Evolutionary conservation across 2,888 invertebrate genomes (phyloP), one percentile per base, ranked within the genome.

Genomic region (Piscicola geometra): DNA sequence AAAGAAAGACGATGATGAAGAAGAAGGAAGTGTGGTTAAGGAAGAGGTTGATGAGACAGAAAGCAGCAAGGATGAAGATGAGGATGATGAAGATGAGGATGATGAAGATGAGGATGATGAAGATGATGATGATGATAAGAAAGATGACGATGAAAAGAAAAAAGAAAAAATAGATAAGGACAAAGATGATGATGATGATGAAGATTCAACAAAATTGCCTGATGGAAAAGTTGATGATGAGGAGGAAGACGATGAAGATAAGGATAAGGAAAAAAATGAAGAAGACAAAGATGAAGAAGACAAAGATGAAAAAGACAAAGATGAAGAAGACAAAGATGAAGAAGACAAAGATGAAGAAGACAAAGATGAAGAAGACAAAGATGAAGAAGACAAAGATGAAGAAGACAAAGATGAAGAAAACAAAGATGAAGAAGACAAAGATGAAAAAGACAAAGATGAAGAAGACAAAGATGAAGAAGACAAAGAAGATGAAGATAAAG

Each of bases 201-300:
- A 67, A 35, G 3, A 69, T 47, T 15, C 33, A 30, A 25, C n/a
- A 30, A 0, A 30, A 0, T 5, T 5, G n/a, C 9, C 21, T 41
- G 70, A 70, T 41, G 70, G 18, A 36, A 47, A 25, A 36, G 47
- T 36, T 25, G 30, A 30, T 30, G 71, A 52, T 32, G 52, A 12
- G 1, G 56, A 71, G n/a, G 50, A 47, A 21, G 30, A 28, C 12
- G 50, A 41, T 15, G 41, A 47, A 41, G 35, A 32, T 32, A 32
- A 35, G 21, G 33, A 35, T 32, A 32, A 67, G 3, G 67, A 30
- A n/a, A 30, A 67, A 9, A 28, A 28, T n/a, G 52, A 52, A 3
- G 71, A 71, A 0, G 30, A 71, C 28, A 56, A 52, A 1, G 36
- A 72, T 47, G 71, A 28, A 5, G 72, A 72, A 18, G 72, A 72